Percentiles rank a stretch among this genome's conserved stretches.
These are phyloP conservation scores for Gymnothorax javanicus DNA, from an alignment of 2,797 vertebrate species.

Conservation along the genomic window DNA sequence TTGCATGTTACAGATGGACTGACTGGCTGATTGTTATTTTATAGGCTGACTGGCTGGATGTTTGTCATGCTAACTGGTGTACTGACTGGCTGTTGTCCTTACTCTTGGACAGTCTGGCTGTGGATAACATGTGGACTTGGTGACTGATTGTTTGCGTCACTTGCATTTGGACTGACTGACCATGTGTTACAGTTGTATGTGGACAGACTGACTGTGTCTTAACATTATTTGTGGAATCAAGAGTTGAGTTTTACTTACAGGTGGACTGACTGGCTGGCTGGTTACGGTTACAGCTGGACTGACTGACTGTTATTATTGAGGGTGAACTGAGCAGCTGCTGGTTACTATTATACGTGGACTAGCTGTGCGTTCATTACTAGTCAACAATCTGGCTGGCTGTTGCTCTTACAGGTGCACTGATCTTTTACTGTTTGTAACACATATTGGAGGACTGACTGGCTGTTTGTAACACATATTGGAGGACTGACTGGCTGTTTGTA, in stretches of 20 bases:
- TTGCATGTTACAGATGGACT: background rate
- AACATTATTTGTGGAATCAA: no score
- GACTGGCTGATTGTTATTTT: background rate
- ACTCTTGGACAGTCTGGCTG: background rate
- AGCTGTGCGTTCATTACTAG: background rate
- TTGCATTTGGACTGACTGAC: no score
- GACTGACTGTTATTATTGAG: no score
- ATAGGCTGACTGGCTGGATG: background rate
- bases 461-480: background rate
- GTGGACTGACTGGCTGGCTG: no score
- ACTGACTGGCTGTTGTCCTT: background rate
- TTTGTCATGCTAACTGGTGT: background rate
- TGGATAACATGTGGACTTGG: no score
- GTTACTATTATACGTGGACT: background rate
- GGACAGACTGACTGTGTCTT: no score
- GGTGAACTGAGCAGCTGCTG: no score
- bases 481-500: background rate
- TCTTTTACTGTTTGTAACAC: background rate
- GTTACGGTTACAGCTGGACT: no score
- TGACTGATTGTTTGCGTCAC: no score
- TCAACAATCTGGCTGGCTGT: background rate
- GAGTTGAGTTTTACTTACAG: no score
- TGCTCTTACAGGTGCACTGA: background rate
- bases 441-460: background rate
- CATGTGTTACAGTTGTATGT: no score